A percentile compares a stretch with the other conserved stretches of the same genome.
Conservation (phyloP, 2,113 vertebrate genomes). For the Carettochelys insculpta region DNA sequence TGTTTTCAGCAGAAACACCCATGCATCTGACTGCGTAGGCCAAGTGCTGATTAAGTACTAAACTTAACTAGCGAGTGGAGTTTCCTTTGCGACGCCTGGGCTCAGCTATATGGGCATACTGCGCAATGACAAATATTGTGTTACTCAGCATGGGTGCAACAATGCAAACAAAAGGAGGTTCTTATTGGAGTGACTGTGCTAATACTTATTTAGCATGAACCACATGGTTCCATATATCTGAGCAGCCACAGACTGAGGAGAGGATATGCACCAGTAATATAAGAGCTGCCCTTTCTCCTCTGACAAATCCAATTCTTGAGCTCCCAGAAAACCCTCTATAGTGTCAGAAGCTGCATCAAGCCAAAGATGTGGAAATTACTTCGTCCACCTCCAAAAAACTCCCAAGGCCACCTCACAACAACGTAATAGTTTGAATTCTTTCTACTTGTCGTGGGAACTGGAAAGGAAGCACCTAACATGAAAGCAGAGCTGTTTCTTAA, state of each 20-base stretch:
- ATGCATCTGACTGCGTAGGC: not conserved
- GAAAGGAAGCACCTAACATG: not conserved
- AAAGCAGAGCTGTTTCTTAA: no score
- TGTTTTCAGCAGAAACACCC: not conserved
- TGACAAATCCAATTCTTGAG: not conserved
- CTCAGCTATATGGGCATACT: not conserved
- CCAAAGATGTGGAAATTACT: not conserved
- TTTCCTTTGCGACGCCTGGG: not conserved
- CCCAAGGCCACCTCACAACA: not conserved
- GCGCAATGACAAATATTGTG: not conserved
- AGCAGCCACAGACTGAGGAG: not conserved
- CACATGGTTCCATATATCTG: not conserved
- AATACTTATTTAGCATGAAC: not conserved
- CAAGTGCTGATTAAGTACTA: not conserved
- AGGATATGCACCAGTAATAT: not conserved
- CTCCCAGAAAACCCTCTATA: not conserved
- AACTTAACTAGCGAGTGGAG: not conserved
- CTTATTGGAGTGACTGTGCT: not conserved
- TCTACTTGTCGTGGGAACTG: not conserved
- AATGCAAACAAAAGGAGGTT: not conserved
- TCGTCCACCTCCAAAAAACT: not conserved
- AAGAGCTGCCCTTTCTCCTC: not conserved
- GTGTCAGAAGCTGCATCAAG: not conserved
- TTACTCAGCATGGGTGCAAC: not conserved
- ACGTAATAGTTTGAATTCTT: not conserved